These are phyloP conservation scores for Meiosimyza decipiens DNA, from an alignment of 2,888 invertebrate species.

Conservation along the genomic window DNA sequence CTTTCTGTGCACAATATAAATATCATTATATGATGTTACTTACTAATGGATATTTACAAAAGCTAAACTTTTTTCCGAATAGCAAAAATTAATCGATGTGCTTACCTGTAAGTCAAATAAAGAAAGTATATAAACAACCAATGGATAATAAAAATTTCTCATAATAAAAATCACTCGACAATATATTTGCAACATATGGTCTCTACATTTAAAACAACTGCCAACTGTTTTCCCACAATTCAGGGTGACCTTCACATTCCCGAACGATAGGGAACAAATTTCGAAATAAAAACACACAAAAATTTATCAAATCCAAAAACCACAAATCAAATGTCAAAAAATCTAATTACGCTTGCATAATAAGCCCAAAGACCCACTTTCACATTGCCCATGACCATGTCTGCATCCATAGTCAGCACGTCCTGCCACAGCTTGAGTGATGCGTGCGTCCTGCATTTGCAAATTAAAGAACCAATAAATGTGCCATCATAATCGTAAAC, in stretches of 20 bases:
- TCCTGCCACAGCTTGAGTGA: conserved; percentile 9
- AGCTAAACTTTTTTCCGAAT: too few species aligned
- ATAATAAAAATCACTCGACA: too few species aligned
- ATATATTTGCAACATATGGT: too few species aligned
- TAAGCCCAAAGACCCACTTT: not conserved
- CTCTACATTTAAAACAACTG: too few species aligned
- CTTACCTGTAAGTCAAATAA: conserved; percentile 12
- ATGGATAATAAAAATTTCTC: too few species aligned
- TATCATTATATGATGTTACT: too few species aligned
- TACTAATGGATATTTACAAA: too few species aligned
- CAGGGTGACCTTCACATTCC: not conserved
- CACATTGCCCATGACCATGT: not conserved
- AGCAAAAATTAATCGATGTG: not conserved
- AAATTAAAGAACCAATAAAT: conserved; percentile 21
- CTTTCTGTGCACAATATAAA: too few species aligned
- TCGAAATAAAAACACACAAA: too few species aligned
- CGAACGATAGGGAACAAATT: too few species aligned
- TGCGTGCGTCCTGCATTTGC: conserved; percentile 24
- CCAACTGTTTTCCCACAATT: not conserved
- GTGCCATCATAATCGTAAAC: conserved; percentile 30
- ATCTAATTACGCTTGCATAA: conserved; percentile 30
- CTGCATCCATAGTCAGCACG: not conserved
- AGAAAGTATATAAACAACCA: not conserved
- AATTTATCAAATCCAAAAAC: not conserved
- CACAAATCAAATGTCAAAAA: conserved; percentile 27